phyloP scores from a whole-genome alignment of 2,113 vertebrate genomes.

The Orthonyx spaldingii region DNA sequence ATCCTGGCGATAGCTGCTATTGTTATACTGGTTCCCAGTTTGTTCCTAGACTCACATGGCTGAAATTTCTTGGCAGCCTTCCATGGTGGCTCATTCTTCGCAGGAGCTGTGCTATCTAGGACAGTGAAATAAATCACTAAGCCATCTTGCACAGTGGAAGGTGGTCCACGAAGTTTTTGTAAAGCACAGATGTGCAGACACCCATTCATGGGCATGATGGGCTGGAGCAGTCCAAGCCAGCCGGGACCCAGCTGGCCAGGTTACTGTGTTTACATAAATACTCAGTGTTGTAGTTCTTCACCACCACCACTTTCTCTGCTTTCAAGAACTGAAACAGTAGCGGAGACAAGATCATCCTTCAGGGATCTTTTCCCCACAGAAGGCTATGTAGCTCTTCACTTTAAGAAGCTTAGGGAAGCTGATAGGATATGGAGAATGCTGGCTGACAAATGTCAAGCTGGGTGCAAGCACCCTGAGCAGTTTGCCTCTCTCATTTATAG shows the following conservation, averaged over 20 bases:
- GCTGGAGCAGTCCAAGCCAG: neutral
- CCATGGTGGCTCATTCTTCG: neutral
- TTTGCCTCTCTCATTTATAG: neutral
- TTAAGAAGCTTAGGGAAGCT: neutral
- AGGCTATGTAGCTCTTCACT: neutral
- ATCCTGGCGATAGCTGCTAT: neutral
- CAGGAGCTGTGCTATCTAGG: neutral
- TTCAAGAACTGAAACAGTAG: neutral
- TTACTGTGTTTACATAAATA: neutral
- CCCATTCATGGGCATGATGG: neutral
- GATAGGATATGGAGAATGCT: neutral
- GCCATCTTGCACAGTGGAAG: neutral
- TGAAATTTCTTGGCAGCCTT: neutral
- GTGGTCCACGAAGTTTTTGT: neutral
- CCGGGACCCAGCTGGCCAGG: neutral
- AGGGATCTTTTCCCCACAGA: neutral
- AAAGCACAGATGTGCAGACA: neutral
- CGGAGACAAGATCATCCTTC: neutral
- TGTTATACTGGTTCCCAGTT: neutral
- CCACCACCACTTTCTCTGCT: neutral
- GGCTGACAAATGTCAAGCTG: neutral
- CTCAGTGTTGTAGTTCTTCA: neutral
- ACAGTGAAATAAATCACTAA: neutral
- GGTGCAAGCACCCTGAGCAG: rapidly evolving
- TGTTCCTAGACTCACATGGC: neutral